Base-by-base conservation (phyloP, 2,797 vertebrate genomes). In the Melanotaenia boesemani region DNA sequence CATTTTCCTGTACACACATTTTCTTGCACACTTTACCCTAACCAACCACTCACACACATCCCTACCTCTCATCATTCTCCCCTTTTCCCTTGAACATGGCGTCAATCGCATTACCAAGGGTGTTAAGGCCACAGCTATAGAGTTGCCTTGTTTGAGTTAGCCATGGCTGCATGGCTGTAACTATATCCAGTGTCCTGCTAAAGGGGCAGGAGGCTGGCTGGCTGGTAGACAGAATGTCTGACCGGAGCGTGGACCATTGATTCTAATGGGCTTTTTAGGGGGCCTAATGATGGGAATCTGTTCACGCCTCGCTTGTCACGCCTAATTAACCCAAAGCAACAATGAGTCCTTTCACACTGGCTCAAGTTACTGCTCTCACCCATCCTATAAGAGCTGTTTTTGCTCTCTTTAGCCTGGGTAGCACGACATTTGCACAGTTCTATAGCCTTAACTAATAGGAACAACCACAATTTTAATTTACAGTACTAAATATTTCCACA, bases 251-350 rank as follows among this genome's bases (percentile, higher is more conserved):
- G 93, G 90, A 92, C 93, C 93, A 94, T 95, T 94, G 92, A 95
- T 95, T 95, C 94, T 94, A 96, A 95, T 95, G 93, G 94, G 92
- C 92, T 92, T 95, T 95, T 95, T 94, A 95, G 91, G 91, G 87
- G 81, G 88, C 91, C 91, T 95, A 94, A 95, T 95, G 95, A 96
- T 94, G 95, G 94, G 94, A 96, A 95, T 95, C 94, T 94, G 93
- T 96, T 96, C 94, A 94, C 94, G 93, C 95, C 94, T 94, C 85
- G 77, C 89, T 95, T 95, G 95, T 95, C 94, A 94, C 72, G 92
- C 92, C 94, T 95, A 95, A 96, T 96, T 95, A 95, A 90, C 90
- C 93, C 88, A 85, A 89, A 88, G 90, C 91, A 95, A 95, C 93
- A 95, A 95, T 91, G 92, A 95, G 88, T 95, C 92, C 94, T 94